Conservation (phyloP, 2,888 invertebrate species). For the Thera britannica region DNA sequence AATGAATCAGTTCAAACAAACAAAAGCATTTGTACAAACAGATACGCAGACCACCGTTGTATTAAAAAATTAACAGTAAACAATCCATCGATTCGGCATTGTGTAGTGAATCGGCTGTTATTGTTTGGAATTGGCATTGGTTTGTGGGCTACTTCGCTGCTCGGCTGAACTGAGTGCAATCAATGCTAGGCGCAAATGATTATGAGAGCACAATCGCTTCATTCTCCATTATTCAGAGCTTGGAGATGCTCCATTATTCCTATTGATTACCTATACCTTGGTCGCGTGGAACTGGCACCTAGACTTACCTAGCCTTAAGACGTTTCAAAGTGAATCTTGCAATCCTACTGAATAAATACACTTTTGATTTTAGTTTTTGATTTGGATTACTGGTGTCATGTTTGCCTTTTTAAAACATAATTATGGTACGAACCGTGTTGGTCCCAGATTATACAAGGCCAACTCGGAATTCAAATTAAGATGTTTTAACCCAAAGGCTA, state of each 20-base stretch:
- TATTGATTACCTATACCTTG: too few relatives aligned
- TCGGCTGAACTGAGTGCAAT: constrained; percentile 2
- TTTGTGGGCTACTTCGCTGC: not conserved
- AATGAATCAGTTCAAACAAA: not conserved
- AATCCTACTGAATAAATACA: too few relatives aligned
- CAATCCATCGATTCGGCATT: not conserved
- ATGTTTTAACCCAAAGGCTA: too few relatives aligned
- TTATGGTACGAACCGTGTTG: not conserved
- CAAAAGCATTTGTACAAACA: too few relatives aligned
- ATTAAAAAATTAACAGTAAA: constrained; percentile 9
- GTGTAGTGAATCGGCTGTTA: constrained; percentile 8
- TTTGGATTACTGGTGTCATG: not conserved
- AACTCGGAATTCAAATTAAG: too few relatives aligned
- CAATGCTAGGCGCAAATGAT: not conserved
- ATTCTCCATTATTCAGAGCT: not conserved
- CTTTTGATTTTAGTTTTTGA: too few relatives aligned
- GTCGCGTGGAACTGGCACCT: too few relatives aligned
- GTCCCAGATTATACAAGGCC: too few relatives aligned
- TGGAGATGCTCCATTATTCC: not conserved
- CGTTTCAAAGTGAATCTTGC: too few relatives aligned
- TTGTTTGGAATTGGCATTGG: constrained; percentile 10
- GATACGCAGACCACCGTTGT: not conserved
- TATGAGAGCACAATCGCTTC: constrained; percentile 9
- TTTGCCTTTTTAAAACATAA: not conserved
- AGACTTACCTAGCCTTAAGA: too few relatives aligned